A percentile compares a stretch with the other conserved stretches of the same genome.
Conservation (phyloP, 1,140 invertebrate genomes). For the Achatina immaculata region DNA sequence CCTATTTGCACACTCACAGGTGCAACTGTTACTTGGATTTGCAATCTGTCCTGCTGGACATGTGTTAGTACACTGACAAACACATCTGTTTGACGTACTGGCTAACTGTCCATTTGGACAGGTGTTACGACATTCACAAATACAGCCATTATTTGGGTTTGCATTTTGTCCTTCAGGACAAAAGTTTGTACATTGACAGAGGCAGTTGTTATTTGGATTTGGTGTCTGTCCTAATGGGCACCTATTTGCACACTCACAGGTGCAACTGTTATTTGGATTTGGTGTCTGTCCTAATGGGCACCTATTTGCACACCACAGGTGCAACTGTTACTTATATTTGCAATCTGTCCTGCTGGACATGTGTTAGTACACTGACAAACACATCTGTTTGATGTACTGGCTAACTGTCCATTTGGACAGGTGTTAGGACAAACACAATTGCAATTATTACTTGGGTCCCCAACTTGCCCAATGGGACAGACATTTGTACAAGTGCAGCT, state of each 20-base stretch:
- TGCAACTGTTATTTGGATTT: not conserved
- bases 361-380: not conserved
- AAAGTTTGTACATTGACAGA: too few species aligned
- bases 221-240: too few species aligned
- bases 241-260: not conserved
- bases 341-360: not conserved
- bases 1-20: not conserved
- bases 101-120: not conserved
- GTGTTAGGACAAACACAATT: not conserved
- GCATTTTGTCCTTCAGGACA: too few species aligned
- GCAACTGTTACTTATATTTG: not conserved
- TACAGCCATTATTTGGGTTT: too few species aligned
- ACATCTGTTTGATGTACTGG: not conserved
- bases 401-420: not conserved
- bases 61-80: not conserved
- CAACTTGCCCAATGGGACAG: not conserved
- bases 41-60: not conserved
- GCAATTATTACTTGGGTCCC: not conserved
- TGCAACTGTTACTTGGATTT: not conserved
- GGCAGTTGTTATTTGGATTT: too few species aligned
- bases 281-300: not conserved
- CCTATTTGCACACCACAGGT: not conserved
- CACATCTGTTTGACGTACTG: not conserved
- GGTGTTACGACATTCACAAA: not conserved
- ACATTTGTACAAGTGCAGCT: not conserved